phyloP scores from a whole-genome alignment of 2,113 vertebrate species.

The Serinus canaria region DNA sequence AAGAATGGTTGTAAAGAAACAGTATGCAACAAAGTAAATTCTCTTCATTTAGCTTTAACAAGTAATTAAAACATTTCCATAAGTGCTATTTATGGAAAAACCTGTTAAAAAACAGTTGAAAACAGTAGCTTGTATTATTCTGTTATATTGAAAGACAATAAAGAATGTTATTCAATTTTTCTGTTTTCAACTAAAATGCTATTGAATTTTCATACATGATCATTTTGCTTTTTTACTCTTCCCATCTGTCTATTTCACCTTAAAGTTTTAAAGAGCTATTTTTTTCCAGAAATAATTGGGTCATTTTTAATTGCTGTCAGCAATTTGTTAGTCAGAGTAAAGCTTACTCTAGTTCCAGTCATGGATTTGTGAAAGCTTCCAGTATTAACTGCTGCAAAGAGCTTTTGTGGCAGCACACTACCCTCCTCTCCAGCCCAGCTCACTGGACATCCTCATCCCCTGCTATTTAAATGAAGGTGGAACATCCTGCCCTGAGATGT shows the following conservation, averaged over 20 bases:
- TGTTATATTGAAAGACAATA: conserved; percentile 18
- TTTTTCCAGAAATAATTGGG: conserved; percentile 24
- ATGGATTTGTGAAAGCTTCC: neutral
- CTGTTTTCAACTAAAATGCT: conserved; percentile 18
- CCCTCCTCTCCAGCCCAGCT: neutral
- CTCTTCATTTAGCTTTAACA: neutral
- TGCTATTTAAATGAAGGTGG: neutral
- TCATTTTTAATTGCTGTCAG: conserved; percentile 56
- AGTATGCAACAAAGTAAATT: neutral
- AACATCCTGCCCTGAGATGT: neutral
- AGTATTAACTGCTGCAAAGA: neutral
- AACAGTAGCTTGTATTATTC: neutral
- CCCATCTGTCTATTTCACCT: conserved; percentile 44
- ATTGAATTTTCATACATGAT: conserved; percentile 30
- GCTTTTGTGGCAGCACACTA: neutral
- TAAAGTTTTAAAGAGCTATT: conserved; percentile 33
- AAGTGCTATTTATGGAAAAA: conserved; percentile 15
- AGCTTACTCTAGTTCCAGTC: conserved; percentile 27
- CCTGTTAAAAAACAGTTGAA: neutral
- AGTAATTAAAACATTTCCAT: neutral
- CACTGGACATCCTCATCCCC: fast-evolving
- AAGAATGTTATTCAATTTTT: neutral
- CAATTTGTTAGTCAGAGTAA: conserved; percentile 42
- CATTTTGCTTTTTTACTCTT: conserved; percentile 31
- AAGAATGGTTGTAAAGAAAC: neutral